Evolutionary conservation across 2,113 vertebrate species (phyloP).

Genomic region (Laterallus jamaicensis): DNA sequence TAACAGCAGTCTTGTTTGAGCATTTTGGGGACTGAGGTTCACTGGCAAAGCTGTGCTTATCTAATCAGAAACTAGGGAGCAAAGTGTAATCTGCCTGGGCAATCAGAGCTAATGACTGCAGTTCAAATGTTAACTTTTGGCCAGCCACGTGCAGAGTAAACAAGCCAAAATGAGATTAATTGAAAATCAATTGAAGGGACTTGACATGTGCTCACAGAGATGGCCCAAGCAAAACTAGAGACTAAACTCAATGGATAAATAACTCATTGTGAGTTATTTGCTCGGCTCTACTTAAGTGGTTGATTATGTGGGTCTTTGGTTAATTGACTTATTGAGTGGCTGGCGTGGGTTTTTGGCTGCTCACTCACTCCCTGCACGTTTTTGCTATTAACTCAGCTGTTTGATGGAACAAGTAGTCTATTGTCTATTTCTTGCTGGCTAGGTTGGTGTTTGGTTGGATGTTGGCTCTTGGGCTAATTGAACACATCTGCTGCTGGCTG

Average conservation of each 20-base stretch:
- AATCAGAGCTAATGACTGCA: slow-evolving; percentile 15
- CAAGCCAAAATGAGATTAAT: slow-evolving; percentile 40
- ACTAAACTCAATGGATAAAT: slow-evolving; percentile 49
- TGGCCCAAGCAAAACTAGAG: slow-evolving; percentile 36
- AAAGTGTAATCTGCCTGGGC: slow-evolving; percentile 19
- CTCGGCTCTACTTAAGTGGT: slow-evolving; percentile 46
- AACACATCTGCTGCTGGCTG: slow-evolving; percentile 70
- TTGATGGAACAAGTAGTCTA: slow-evolving; percentile 70
- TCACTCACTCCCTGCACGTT: slow-evolving; percentile 38
- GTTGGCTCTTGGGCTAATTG: slow-evolving; percentile 70
- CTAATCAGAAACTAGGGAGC: slow-evolving; percentile 22
- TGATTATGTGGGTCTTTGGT: slow-evolving; percentile 66
- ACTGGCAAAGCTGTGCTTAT: background rate
- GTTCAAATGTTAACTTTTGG: slow-evolving; percentile 40
- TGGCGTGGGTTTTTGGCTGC: slow-evolving; percentile 63
- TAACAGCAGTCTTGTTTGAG: background rate
- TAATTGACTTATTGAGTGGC: slow-evolving; percentile 68
- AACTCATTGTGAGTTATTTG: slow-evolving; percentile 58
- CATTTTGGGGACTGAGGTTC: background rate
- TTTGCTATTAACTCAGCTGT: slow-evolving; percentile 74
- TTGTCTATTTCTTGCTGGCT: slow-evolving; percentile 66
- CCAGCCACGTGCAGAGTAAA: background rate
- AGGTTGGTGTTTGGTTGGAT: slow-evolving; percentile 68
- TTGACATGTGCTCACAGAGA: slow-evolving; percentile 31
- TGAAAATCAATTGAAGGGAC: slow-evolving; percentile 30